Evolutionary conservation across 2,113 vertebrate species (phyloP), one percentile per base, ranked within the genome.

Genomic region (Diglossa brunneiventris): DNA sequence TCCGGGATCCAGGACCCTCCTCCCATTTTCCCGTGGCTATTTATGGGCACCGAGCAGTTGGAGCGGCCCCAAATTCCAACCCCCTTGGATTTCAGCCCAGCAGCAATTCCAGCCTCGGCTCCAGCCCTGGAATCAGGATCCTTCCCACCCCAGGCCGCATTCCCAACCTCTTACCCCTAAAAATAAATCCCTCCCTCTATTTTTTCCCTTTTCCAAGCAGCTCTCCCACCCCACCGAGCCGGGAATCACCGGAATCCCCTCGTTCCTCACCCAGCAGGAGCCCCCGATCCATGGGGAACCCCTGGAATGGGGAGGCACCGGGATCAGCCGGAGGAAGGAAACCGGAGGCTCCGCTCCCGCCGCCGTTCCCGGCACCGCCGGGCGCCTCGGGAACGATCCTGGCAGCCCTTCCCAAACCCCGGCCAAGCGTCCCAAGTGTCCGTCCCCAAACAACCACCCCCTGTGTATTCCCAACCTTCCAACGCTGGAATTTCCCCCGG

Each of bases 401-500:
- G 82, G 87, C 62, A 3, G 16, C 52, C 0, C 1, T 75, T 41
- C 77, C 3, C 59, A 3, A 30, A 39, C 52, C 63, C 39, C 3
- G 0, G 83, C 90, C 78, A n/a, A 84, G 41, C 0, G 7, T 50
- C 79, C 17, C 0, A 26, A 79, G 4, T 2, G 13, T 30, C 55
- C 13, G 11, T 30, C 35, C 56, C 56, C 31, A 8, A 10, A 61
- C 78, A 49, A 69, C 35, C 31, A 15, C 5, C 12, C 86, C 33
- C 13, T 17, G 46, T 27, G 50, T 7, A 11, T 42, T 76, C 72
- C 72, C 33, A 0, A 30, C 20, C 61, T 58, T 15, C 56, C 10
- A 6, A 17, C 0, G 9, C 11, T 1, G 37, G 2, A 6, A 46
- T 52, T 39, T 17, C 52, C 12, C 4, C 1, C 9, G 9, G 24